phyloP scores from a whole-genome alignment of 2,888 invertebrate species.

The Tanaodytes sp. region DNA sequence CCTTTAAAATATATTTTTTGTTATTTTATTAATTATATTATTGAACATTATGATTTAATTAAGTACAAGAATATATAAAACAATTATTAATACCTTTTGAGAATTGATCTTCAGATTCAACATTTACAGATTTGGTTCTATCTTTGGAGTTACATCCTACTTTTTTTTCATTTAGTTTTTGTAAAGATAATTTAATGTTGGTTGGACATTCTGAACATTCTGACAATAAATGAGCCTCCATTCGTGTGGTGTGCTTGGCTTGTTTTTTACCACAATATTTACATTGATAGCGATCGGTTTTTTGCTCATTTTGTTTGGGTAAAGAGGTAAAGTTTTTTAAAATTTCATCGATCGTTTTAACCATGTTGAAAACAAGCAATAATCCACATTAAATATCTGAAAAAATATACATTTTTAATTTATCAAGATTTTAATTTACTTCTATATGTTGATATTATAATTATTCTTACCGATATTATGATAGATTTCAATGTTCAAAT shows the following conservation, averaged over 20 bases:
- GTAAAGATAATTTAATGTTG: not conserved
- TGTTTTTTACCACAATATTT: slow-evolving; percentile 18
- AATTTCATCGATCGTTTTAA: slow-evolving; percentile 7
- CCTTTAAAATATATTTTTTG: too few relatives aligned
- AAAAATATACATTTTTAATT: too few relatives aligned
- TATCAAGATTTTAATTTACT: too few relatives aligned
- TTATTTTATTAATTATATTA: not conserved
- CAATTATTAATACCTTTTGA: not conserved
- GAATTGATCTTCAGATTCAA: not conserved
- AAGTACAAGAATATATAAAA: not conserved
- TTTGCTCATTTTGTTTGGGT: slow-evolving; percentile 5
- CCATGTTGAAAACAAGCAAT: too few relatives aligned
- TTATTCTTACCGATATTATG: too few relatives aligned
- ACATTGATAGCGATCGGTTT: slow-evolving; percentile 4
- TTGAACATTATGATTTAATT: too few relatives aligned
- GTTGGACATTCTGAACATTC: not conserved
- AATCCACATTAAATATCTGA: too few relatives aligned
- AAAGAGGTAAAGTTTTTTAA: slow-evolving; percentile 7
- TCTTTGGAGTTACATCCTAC: too few relatives aligned
- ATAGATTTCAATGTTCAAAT: too few relatives aligned
- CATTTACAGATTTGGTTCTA: not conserved
- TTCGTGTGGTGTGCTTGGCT: slow-evolving; percentile 8
- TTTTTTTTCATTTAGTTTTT: too few relatives aligned
- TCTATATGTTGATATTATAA: too few relatives aligned
- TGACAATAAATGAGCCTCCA: slow-evolving; percentile 3